Base-by-base conservation (phyloP, 2,888 invertebrate genomes). In the Oligia strigilis region DNA sequence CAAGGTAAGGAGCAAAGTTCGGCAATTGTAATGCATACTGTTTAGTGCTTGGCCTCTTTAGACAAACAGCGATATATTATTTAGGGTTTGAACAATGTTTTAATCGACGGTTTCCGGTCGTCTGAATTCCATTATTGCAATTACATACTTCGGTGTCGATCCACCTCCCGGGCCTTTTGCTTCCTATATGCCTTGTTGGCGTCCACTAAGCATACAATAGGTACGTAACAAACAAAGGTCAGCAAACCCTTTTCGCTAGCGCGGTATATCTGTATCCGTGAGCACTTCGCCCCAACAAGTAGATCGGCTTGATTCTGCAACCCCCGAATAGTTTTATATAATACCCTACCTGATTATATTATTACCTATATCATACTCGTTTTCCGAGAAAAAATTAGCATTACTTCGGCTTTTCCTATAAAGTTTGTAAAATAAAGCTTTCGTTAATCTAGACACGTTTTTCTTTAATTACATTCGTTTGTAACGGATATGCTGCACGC, bases 401-500 rank as follows among this genome's bases (percentile, higher is more conserved):
- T 70, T 62, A 73, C 14, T 43, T 64, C 49, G 17, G 40, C 43
- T 67, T 60, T 65, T 64, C 70, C 62, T 69, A 79, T 17, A 40
- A 55, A 23, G n/a, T 78, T 73, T 19, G 23, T 79, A 67, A 84
- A 77, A 74, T 66, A 78, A 79, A 87, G 13, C 72, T 77, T 62
- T 66, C 60, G 52, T 74, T 66, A 79, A 77, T 82, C 78, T 77
- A 62, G 74, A 69, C 75, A 77, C 62, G 40, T 70, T 71, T 78
- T 81, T 67, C 52, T 84, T 77, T 77, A 66, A 75, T 74, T 75
- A 23, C 60, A 69, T 73, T 81, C n/a, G 60, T 75, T 82, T 29
- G 66, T 72, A 77, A 84, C 72, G 72, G 77, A 65, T 72, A 78
- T 52, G 11, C 40, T 36, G 72, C 87, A 87, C 80, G 87, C 85